Evolutionary conservation across 2,113 vertebrate species (phyloP).

Genomic region (Haemorhous mexicanus): DNA sequence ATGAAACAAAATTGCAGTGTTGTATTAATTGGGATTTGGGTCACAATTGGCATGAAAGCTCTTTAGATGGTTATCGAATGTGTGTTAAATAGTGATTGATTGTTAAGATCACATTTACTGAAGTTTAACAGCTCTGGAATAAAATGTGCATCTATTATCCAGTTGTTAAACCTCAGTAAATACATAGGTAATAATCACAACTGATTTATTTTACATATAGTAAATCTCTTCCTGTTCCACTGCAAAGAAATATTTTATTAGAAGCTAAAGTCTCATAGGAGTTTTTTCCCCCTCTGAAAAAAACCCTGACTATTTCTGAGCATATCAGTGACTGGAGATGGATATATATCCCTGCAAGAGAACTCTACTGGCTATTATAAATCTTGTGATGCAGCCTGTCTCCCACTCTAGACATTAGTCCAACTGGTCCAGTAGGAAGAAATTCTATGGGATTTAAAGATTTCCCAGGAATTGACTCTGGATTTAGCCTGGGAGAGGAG

Average conservation of each 20-base stretch:
- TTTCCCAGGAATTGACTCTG: not conserved
- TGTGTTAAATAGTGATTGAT: constrained; percentile 42
- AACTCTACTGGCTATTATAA: not conserved
- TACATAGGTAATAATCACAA: not conserved
- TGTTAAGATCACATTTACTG: constrained; percentile 26
- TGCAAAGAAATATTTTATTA: not conserved
- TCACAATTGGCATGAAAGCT: not conserved
- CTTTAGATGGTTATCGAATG: not conserved
- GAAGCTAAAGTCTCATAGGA: not conserved
- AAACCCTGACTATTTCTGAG: not conserved
- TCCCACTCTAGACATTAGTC: not conserved
- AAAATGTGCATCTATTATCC: constrained; percentile 23
- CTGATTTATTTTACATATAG: constrained; percentile 16
- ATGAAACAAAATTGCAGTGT: not conserved
- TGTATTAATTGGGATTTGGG: not conserved
- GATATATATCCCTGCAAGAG: not conserved
- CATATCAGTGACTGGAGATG: not conserved
- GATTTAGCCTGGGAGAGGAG: not conserved
- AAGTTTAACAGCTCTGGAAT: constrained; percentile 22
- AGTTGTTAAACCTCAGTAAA: constrained; percentile 41
- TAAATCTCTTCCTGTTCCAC: not conserved
- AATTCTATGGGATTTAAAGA: not conserved
- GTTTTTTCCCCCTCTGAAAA: not conserved
- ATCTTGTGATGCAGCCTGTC: not conserved
- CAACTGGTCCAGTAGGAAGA: not conserved